A percentile compares a stretch with the other conserved stretches of the same genome.
Conservation (phyloP, 2,888 invertebrate genomes). For the Nebria brevicollis region DNA sequence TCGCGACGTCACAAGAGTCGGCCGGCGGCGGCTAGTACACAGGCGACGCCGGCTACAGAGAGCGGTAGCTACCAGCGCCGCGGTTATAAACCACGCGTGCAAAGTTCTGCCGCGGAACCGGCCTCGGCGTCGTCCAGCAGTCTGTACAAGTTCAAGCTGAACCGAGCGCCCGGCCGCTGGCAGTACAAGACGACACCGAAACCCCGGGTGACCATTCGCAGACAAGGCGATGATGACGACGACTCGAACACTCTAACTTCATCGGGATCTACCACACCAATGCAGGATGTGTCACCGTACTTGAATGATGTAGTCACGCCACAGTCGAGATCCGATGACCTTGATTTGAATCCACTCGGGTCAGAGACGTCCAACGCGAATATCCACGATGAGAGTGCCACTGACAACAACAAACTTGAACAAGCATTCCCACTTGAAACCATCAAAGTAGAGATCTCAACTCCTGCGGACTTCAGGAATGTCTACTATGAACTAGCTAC, state of each 20-base stretch:
- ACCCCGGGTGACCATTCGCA: slow-evolving; percentile 83
- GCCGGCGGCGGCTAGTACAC: slow-evolving; percentile 37
- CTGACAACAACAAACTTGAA: slow-evolving; percentile 73
- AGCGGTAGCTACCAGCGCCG: slow-evolving; percentile 63
- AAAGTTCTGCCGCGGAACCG: slow-evolving; percentile 67
- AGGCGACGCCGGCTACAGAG: slow-evolving; percentile 49
- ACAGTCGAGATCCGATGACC: slow-evolving; percentile 67
- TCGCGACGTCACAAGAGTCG: slow-evolving; percentile 56
- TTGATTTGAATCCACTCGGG: slow-evolving; percentile 74
- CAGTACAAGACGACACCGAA: slow-evolving; percentile 91
- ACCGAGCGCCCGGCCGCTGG: slow-evolving; percentile 87
- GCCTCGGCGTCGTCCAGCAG: slow-evolving; percentile 66
- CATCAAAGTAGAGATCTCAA: slow-evolving; percentile 87
- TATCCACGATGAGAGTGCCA: slow-evolving; percentile 70
- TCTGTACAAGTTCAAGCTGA: slow-evolving; percentile 83
- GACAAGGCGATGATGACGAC: slow-evolving; percentile 70
- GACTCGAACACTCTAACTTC: slow-evolving; percentile 50
- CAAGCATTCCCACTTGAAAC: slow-evolving; percentile 77
- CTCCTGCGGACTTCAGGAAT: slow-evolving; percentile 85
- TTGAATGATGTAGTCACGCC: slow-evolving; percentile 67
- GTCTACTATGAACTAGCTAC: slow-evolving; percentile 91
- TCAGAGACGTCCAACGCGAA: slow-evolving; percentile 75
- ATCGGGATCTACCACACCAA: slow-evolving; percentile 20
- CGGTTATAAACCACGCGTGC: slow-evolving; percentile 76
- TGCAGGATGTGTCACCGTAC: slow-evolving; percentile 51